Evolutionary conservation across 2,888 invertebrate species (phyloP), one percentile per base, ranked within the genome.

Genomic region (Drosophila parthenogenetica): DNA sequence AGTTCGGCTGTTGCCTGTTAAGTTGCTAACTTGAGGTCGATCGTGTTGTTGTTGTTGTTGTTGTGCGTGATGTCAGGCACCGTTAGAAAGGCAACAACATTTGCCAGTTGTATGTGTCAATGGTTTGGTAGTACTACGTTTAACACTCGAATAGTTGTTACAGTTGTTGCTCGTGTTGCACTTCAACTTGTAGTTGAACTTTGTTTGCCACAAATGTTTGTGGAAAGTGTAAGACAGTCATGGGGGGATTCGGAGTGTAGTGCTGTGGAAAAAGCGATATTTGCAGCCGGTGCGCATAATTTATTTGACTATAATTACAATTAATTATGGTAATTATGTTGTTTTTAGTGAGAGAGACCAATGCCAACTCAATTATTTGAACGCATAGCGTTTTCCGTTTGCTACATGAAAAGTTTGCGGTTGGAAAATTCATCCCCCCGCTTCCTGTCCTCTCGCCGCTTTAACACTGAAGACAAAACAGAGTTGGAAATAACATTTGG

Each of bases 251-350:
- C 10, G 32, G 22, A 25, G 19, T 19, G 3, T 32, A 19, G 4
- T 29, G n/a, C 61, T 10, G 13, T 55, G 19, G 40, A 48, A 46
- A 57, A 53, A 60, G 59, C 72, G 62, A 77, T 87, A 76, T 75
- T 79, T 71, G 70, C 80, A 78, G 75, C 77, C 73, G 73, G 76
- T 74, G 81, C 67, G 67, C 75, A 86, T 86, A 86, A 88, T 84
- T 88, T 88, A 86, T 86, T 88, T 79, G 77, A 87, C 87, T 86
- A 84, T 86, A 86, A 88, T 86, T 84, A 87, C 84, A 86, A 88
- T 86, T 86, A 86, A 86, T 86, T 86, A 88, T 76, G 76, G 87
- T 88, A 86, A 86, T 86, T 88, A 86, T 88, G 87, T 88, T 88
- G 87, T 81, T 85, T 79, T 78, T 81, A 80, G 35, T 13, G 35